Evolutionary conservation across 2,888 invertebrate genomes (phyloP).

Genomic region (Meiosimyza decipiens): DNA sequence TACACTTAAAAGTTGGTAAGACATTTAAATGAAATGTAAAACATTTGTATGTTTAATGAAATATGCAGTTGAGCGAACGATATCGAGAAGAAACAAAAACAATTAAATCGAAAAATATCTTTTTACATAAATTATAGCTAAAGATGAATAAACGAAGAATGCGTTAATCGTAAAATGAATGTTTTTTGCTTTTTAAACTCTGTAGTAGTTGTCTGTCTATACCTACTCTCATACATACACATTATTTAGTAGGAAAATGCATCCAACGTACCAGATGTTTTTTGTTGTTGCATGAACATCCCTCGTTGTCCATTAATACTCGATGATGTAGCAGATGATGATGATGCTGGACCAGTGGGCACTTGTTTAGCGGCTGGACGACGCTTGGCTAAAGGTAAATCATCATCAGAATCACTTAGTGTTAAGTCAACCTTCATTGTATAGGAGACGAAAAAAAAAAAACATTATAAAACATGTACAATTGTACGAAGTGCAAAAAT

Average conservation of each 20-base stretch:
- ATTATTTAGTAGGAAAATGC: constrained; percentile 57
- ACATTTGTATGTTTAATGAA: too few species aligned
- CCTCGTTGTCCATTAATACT: constrained; percentile 54
- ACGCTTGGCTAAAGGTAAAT: constrained; percentile 73
- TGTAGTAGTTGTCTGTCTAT: constrained; percentile 35
- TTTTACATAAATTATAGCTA: constrained; percentile 8
- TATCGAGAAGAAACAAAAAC: constrained; percentile 34
- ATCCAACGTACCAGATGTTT: constrained; percentile 64
- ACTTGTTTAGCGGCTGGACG: constrained; percentile 64
- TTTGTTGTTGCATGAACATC: constrained; percentile 55
- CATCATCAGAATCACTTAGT: constrained; percentile 79
- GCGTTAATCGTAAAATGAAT: constrained; percentile 7
- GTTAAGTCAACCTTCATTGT: constrained; percentile 74
- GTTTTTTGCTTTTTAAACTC: constrained; percentile 38
- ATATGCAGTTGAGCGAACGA: too few species aligned
- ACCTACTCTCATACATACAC: too few species aligned
- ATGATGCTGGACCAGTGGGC: constrained; percentile 50
- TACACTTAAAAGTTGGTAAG: too few species aligned
- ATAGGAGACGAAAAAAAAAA: neutral
- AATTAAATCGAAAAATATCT: constrained; percentile 38
- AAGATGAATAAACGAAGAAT: constrained; percentile 27
- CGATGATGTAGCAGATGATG: constrained; percentile 54
- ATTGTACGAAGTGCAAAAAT: constrained; percentile 21
- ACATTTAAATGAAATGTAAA: too few species aligned
- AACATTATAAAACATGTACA: neutral